Base-by-base conservation (phyloP, 2,888 invertebrate genomes). In the Julus scanicus region DNA sequence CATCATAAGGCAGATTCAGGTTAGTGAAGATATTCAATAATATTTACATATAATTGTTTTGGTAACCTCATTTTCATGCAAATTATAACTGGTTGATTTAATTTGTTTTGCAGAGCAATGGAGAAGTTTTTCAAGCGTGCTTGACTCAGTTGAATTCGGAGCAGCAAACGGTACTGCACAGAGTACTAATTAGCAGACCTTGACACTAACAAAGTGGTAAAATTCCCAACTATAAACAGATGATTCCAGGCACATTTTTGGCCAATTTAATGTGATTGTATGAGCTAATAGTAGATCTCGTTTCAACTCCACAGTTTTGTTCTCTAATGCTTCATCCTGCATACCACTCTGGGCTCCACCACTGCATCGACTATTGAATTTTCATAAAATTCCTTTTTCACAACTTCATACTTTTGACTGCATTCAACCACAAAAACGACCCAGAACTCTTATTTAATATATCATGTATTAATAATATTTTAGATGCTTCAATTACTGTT, bases 1-100 rank as follows among this genome's bases (percentile, higher is more conserved):
- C 90, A 96, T 99, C 90, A 94, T 98, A 88, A 94, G 96, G 91
- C 97, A 97, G 92, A 95, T 98, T 91, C 97, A 97, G 94, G 96
- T 96, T 53, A 53, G 17, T 49, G 49, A 49, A 49, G 13, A 13
- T 49, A 49, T 11, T 49, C 49, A 13, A 49, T 49, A 13, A 49
- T 13, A 49, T 49, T 13, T 49, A 13, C 49, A 49, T 49, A 13
- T 49, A 49, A 48, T 1, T 6, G 48, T 48, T 48, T 48, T 48
- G 9, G 15, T 80, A 29, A 1, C 29, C 29, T 29, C 29, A 2
- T 9, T 80, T 90, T 91, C 92, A 89, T 87, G 85, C 17, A 20
- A 13, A 8, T n/a, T 87, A 53, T 48, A 48, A 87, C 13, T 86
- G 37, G 11, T 39, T 48, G 44, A 5, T 86, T 11, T 48, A 15